Percentiles rank a stretch among this genome's conserved stretches.
Conservation (phyloP, 2,888 invertebrate genomes). For the Drosophila pegasa region DNA sequence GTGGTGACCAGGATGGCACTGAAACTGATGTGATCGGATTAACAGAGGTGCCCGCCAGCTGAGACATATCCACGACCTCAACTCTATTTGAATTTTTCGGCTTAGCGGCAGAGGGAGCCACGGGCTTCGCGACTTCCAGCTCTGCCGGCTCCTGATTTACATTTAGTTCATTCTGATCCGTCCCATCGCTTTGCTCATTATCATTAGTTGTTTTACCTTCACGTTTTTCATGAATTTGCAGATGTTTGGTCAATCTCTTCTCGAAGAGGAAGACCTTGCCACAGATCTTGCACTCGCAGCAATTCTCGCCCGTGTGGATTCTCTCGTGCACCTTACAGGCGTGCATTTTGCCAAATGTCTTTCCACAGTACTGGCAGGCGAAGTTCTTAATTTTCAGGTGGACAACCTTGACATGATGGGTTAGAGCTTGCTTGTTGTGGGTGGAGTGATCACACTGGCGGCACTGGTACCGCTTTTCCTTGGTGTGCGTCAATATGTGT, state of each 20-base stretch:
- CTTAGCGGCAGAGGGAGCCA: constrained; percentile 29
- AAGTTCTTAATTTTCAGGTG: constrained; percentile 82
- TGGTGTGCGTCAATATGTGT: constrained; percentile 82
- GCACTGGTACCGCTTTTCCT: constrained; percentile 82
- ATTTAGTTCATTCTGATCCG: not conserved
- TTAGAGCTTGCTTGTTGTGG: constrained; percentile 79
- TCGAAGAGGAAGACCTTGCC: constrained; percentile 81
- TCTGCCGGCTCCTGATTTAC: not conserved
- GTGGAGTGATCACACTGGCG: constrained; percentile 78
- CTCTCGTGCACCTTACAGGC: constrained; percentile 81
- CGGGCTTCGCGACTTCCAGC: not conserved
- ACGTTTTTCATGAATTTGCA: constrained; percentile 81
- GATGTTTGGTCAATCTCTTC: constrained; percentile 79
- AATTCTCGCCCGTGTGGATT: constrained; percentile 80
- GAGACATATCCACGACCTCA: constrained; percentile 80
- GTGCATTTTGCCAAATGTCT: constrained; percentile 81
- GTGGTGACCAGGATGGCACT: constrained; percentile 81
- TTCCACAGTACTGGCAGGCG: constrained; percentile 81
- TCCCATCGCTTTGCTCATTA: constrained; percentile 1
- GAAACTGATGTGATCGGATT: constrained; percentile 81
- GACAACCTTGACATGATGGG: constrained; percentile 81
- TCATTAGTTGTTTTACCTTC: constrained; percentile 42
- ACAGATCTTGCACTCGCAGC: constrained; percentile 81
- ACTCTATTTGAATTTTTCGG: constrained; percentile 78
- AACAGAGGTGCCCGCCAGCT: constrained; percentile 79